Conservation (phyloP, 1,140 invertebrate species). For the Danaus melanippus region DNA sequence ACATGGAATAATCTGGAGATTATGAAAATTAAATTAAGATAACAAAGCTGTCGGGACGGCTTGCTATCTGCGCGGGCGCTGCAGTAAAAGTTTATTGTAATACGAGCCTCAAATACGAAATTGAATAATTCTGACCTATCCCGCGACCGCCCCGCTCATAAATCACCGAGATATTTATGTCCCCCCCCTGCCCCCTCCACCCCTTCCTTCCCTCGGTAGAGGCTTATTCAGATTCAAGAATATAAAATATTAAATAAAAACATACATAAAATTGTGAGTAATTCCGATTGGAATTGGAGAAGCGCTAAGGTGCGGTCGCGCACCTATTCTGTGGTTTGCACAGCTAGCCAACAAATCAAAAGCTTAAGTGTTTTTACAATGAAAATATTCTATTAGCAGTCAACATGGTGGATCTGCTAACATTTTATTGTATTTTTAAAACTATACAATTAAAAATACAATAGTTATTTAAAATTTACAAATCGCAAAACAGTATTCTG, state of each 20-base stretch:
- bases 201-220: constrained; percentile 24
- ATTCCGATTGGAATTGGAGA: constrained; percentile 62
- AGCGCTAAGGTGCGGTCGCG: constrained; percentile 42
- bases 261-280: constrained; percentile 66
- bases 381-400: constrained; percentile 22
- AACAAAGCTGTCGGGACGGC: constrained; percentile 43
- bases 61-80: constrained; percentile 60
- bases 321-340: constrained; percentile 51
- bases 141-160: constrained; percentile 67
- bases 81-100: constrained; percentile 70
- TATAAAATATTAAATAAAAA: constrained; percentile 71
- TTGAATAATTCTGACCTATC: constrained; percentile 73
- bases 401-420: too few relatives aligned
- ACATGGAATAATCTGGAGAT: constrained; percentile 42
- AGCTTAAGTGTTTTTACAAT: constrained; percentile 35
- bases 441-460: too few relatives aligned
- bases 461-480: too few relatives aligned
- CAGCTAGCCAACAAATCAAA: constrained; percentile 42
- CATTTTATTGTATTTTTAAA: too few relatives aligned
- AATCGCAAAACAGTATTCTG: too few relatives aligned
- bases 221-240: constrained; percentile 52
- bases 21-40: constrained; percentile 51
- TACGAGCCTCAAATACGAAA: constrained; percentile 69
- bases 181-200: constrained; percentile 46
- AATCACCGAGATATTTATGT: constrained; percentile 72